Evolutionary conservation across 2,797 vertebrate genomes (phyloP).

Genomic region (Lagorchestes hirsutus): DNA sequence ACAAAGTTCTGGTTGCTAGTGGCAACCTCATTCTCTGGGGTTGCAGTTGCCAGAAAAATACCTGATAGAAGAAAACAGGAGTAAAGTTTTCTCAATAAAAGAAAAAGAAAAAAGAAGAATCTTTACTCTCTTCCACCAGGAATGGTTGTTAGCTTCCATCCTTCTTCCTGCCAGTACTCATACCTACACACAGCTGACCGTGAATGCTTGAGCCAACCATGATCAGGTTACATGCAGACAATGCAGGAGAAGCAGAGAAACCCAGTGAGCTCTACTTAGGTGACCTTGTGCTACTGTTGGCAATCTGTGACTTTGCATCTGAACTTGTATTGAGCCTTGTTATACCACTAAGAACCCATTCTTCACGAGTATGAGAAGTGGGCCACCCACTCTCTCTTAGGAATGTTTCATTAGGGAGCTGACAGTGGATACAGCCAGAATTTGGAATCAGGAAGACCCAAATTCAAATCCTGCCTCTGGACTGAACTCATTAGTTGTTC

Average conservation of each 20-base stretch:
- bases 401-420: not conserved
- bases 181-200: not conserved
- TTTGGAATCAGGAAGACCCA: not conserved
- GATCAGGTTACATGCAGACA: not conserved
- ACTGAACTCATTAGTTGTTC: not conserved
- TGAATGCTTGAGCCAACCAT: not conserved
- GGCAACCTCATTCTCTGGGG: not conserved
- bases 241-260: not conserved
- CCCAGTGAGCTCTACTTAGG: no score
- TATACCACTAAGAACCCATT: not conserved
- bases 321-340: not conserved
- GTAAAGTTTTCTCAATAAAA: not conserved
- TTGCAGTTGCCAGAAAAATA: not conserved
- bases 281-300: not conserved
- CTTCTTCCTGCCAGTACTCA: constrained; percentile 6
- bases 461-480: not conserved
- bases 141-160: constrained; percentile 26
- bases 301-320: not conserved
- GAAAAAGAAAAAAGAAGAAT: not conserved
- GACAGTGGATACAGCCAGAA: not conserved
- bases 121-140: constrained; percentile 55
- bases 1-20: not conserved
- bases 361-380: not conserved
- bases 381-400: not conserved
- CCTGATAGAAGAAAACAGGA: not conserved